phyloP scores from a whole-genome alignment of 1,140 invertebrate species.

The Meloidogyne floridensis region DNA sequence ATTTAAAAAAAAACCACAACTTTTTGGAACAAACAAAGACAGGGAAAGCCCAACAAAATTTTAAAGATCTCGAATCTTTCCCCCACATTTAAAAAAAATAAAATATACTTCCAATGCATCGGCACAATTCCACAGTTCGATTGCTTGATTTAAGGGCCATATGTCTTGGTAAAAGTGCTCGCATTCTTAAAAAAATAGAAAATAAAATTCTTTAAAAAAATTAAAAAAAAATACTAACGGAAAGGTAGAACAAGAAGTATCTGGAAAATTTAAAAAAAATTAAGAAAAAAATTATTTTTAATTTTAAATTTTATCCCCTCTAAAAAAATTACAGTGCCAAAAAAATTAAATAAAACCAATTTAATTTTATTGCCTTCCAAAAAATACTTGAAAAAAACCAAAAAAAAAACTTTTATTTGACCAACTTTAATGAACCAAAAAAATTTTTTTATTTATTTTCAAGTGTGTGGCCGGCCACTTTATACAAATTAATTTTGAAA shows the following conservation, averaged over 20 bases:
- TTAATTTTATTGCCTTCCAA: background rate
- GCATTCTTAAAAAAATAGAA: slow-evolving; percentile 15
- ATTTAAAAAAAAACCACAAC: too few relatives aligned
- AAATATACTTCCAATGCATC: slow-evolving; percentile 55
- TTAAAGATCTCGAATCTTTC: too few relatives aligned
- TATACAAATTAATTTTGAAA: slow-evolving; percentile 4
- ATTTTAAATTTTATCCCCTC: too few relatives aligned
- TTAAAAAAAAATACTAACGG: slow-evolving; percentile 22
- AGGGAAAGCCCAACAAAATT: too few relatives aligned
- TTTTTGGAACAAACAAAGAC: too few relatives aligned
- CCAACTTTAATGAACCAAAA: background rate
- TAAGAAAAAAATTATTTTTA: too few relatives aligned
- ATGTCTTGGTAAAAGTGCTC: slow-evolving; percentile 43
- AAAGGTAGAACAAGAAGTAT: slow-evolving; percentile 48
- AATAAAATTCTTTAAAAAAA: background rate
- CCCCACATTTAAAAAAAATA: too few relatives aligned
- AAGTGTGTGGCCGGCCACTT: background rate
- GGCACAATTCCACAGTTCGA: slow-evolving; percentile 50
- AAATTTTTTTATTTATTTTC: background rate
- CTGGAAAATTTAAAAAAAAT: slow-evolving; percentile 21
- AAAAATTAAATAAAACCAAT: background rate
- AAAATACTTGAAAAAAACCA: background rate
- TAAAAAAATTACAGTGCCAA: background rate
- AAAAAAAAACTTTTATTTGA: background rate
- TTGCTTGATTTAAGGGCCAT: slow-evolving; percentile 49